Base-by-base conservation (phyloP, 2,797 vertebrate genomes). In the Darevskia mixta region DNA sequence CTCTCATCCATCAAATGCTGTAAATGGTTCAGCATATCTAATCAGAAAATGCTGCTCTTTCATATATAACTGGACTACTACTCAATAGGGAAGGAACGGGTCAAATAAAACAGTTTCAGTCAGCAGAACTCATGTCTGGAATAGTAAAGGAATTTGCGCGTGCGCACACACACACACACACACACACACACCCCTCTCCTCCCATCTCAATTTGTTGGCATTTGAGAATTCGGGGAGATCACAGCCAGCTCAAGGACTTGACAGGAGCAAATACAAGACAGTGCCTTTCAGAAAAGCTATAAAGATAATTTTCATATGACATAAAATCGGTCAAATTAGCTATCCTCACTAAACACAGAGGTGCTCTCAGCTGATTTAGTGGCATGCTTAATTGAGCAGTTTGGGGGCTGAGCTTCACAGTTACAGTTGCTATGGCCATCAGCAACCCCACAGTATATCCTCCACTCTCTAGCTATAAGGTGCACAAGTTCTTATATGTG, bases 21-120 rank as follows among this genome's bases (percentile, higher is more conserved):
- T 91, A 91, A 64, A 95, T 93, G 86, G 85, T 86, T 86, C 77
- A 43, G 79, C 83, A 38, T 20, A 90, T 89, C 87, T 92, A 87
- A 86, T n/a, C 6, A 83, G 87, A 87, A 32, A 87, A 89, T 55
- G 66, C 82, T 87, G 79, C n/a, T 89, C 87, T 92, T 83, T 58
- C 41, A 93, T 91, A 90, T 83, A 0, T 86, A 92, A 6, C 0
- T 76, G 84, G 92, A 82, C 72, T 76, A 61, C 8, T 79, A 18
- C 35, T 6, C 25, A 61, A 64, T 43, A 88, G 3, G n/a, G 35
- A 72, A 84, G 81, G 69, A 29, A 80, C 29, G n/a, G 61, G 79
- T 79, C 61, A 71, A 64, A 69, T 67, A 17, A 81, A 67, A 58
- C 2, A 81, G 77, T 43, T 86, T 89, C 61, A 67, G 43, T 76